phyloP scores from a whole-genome alignment of 1,140 invertebrate species.

The Camponotus pennsylvanicus region DNA sequence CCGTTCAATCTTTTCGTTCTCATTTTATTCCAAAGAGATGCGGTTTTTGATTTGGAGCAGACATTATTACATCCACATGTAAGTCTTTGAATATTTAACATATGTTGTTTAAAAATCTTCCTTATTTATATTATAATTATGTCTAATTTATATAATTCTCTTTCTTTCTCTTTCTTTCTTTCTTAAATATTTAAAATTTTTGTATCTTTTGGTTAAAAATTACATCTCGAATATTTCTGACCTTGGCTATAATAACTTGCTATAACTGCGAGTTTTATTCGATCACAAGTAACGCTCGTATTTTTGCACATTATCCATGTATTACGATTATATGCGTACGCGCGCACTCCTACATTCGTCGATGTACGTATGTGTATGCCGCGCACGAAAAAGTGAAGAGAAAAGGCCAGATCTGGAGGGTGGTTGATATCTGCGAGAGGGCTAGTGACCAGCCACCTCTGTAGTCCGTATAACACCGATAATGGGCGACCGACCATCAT shows the following conservation, averaged over 20 bases:
- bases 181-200: neutral
- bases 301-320: slow-evolving; percentile 4
- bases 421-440: slow-evolving; percentile 73
- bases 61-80: too few species aligned
- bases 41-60: neutral
- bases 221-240: neutral
- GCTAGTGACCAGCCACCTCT: slow-evolving; percentile 62
- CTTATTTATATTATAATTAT: too few species aligned
- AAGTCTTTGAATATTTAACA: neutral
- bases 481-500: slow-evolving; percentile 73
- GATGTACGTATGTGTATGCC: neutral
- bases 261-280: neutral
- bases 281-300: neutral
- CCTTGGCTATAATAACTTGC: neutral
- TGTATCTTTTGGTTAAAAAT: neutral
- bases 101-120: neutral
- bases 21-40: slow-evolving; percentile 6
- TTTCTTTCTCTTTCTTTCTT: too few species aligned
- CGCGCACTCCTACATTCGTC: neutral
- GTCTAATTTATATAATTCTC: too few species aligned
- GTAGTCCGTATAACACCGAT: slow-evolving; percentile 76
- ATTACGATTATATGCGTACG: neutral
- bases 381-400: slow-evolving; percentile 1
- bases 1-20: slow-evolving; percentile 23
- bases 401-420: slow-evolving; percentile 60